phyloP scores from a whole-genome alignment of 2,113 vertebrate species.

The Toxotes jaculatrix region DNA sequence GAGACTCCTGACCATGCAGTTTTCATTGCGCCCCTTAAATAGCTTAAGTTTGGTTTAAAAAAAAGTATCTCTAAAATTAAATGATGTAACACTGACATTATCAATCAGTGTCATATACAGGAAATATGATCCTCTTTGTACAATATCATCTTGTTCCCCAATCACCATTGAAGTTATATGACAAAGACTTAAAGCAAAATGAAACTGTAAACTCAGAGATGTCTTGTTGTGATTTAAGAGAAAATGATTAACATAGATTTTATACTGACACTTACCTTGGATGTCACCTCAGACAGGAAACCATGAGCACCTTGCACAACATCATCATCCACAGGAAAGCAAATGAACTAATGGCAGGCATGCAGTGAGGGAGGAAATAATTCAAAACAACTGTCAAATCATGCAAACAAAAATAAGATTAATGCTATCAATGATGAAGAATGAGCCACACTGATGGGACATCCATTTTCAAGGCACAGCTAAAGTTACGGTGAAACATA shows the following conservation, averaged over 20 bases:
- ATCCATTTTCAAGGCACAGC: conserved; percentile 4
- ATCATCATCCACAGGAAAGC: conserved; percentile 73
- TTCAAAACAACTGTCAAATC: conserved; percentile 44
- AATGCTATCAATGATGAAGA: neutral
- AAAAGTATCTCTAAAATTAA: too few relatives aligned
- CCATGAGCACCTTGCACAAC: conserved; percentile 64
- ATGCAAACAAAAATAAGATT: conserved; percentile 48
- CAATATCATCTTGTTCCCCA: too few relatives aligned
- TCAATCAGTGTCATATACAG: too few relatives aligned
- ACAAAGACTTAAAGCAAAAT: too few relatives aligned
- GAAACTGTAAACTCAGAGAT: too few relatives aligned
- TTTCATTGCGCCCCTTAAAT: too few relatives aligned
- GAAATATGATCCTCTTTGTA: too few relatives aligned
- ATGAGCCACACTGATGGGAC: conserved; percentile 31
- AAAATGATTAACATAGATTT: neutral
- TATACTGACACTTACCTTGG: conserved; percentile 61
- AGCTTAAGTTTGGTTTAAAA: too few relatives aligned
- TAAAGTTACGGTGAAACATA: neutral
- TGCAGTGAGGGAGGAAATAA: conserved; percentile 59
- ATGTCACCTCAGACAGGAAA: conserved; percentile 31
- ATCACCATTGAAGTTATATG: too few relatives aligned
- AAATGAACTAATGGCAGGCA: conserved; percentile 75
- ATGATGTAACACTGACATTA: too few relatives aligned
- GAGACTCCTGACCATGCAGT: too few relatives aligned
- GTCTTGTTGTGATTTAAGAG: too few relatives aligned